Base-by-base conservation (phyloP, 2,113 vertebrate genomes). In the Fukomys damarensis region DNA sequence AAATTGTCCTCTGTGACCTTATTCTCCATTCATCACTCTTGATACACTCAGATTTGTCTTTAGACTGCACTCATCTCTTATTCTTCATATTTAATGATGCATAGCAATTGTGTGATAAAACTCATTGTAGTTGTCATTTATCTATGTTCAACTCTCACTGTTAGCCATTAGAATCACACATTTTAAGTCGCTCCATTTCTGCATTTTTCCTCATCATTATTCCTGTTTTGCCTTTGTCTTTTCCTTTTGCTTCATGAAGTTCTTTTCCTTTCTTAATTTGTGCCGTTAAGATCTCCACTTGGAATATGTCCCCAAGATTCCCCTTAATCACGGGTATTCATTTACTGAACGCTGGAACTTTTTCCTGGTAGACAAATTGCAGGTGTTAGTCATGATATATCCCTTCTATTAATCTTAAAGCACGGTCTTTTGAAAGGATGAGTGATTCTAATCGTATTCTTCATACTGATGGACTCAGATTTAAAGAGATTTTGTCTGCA, bases 81-180 rank as follows among this genome's bases (percentile, higher is more conserved):
- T 96, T 98, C 95, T 91, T 98, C 77, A 28, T 95, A 97, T 95
- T 98, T 98, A 98, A 98, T 98, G 98, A 98, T 83, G 96, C 12
- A 2, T 90, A 95, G 96, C 97, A 97, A 93, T 89, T 86, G 56
- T 94, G 92, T 87, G 94, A 83, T 97, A 92, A 97, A 97, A 61
- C 76, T 98, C 97, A 98, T 97, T 93, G 94, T 79, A 96, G 82
- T 93, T 95, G 86, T 88, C 97, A 95, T 98, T 98, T 98, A 89
- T 98, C 95, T 81, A 1, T 79, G 95, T 93, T 95, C 84, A 76
- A 56, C 30, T 92, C 74, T 93, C 93, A 96, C 89, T 95, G 72
- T 95, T 98, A 95, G 89, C 28, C 46, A 87, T 97, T 95, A 97
- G 83, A 92, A 98, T 96, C 97, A 92, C 72, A 93, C 92, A 82